Evolutionary conservation across 2,888 invertebrate genomes (phyloP), one percentile per base, ranked within the genome.

Genomic region (Holacanthella duospinosa): DNA sequence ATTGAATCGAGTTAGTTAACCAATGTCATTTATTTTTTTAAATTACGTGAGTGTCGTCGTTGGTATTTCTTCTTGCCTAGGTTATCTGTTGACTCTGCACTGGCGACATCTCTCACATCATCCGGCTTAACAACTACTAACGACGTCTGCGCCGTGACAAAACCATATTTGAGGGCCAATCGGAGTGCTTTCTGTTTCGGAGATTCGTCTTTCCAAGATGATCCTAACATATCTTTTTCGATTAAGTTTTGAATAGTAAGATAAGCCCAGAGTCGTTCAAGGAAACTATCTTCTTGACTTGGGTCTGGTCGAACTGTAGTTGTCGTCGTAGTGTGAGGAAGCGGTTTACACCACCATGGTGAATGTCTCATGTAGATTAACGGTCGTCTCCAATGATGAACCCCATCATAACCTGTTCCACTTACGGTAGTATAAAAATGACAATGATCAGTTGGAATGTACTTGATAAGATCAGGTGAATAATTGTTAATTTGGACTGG

Each of bases 91-190:
- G 58, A 58, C 9, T 27, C 64, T 4, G 73, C 61, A 36, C 70
- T 65, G 12, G 70, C 62, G 1, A 68, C 66, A 43, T 68, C 71
- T 24, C 64, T 68, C n/a, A n/a, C n/a, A n/a, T 62, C 79, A 2
- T 82, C 80, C 29, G 85, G 84, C 71, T 85, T 85, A 19, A 84
- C 84, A 2, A 86, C 85, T 28, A 86, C 83, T 67, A 86, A 76
- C 0, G 86, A 86, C 2, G 84, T 86, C 59, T 86, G 78, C 4
- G 85, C 82, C 0, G 86, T 86, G n/a, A 86, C 86, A 75, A 86
- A 85, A 53, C 81, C 80, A 72, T 85, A 86, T 83, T 84, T 75
- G 59, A 75, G 63, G 1, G 76, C 74, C 36, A 77, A 54, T 2
- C 72, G 68, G 6, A 77, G 65, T 1, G 76, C 76, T 55, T 68